Base-by-base conservation (phyloP, 1,140 invertebrate genomes). In the Proctacanthus coquilletti region DNA sequence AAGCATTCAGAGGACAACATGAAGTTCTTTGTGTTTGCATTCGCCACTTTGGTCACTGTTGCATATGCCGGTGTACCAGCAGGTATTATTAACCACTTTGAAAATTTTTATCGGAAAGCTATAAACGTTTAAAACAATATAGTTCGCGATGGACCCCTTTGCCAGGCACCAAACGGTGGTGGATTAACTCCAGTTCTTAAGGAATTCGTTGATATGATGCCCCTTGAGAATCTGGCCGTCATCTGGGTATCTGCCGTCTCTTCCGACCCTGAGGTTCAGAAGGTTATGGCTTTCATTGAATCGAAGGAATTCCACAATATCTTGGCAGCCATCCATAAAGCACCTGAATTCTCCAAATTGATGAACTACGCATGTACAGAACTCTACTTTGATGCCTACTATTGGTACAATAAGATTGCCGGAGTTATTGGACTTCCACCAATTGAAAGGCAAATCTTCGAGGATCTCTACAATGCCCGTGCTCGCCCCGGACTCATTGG, bases 351-450 rank as follows among this genome's bases (percentile, higher is more conserved):
- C 23, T n/a, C 6, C 23, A 25, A 25, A 25, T 25, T 25, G 23
- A 25, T 25, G 23, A 25, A 25, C 6, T 25, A 25, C n/a, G 23
- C 23, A 8, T 25, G 23, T 25, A n/a, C 6, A 6, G 23, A 25
- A 25, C 23, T 25, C 23, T 25, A 25, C n/a, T n/a, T 25, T 25
- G 23, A 25, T 25, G 23, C 23, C n/a, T 25, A 25, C n/a, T 25
- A 25, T 25, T 25, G n/a, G 6, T 25, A 8, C 6, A 25, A 25
- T 25, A 25, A 8, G 6, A n/a, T n/a, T 25, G 6, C 6, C 23
- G 23, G n/a, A 25, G 6, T 8, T 25, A 8, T 25, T 8, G 23
- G 23, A 25, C n/a, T 6, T 6, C 23, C 23, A 25, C 6, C 23
- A 25, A 25, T 25, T 25, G 23, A 25, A 25, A 6, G 23, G n/a